Conservation (phyloP, 2,797 vertebrate genomes). For the Apogon talboti region DNA sequence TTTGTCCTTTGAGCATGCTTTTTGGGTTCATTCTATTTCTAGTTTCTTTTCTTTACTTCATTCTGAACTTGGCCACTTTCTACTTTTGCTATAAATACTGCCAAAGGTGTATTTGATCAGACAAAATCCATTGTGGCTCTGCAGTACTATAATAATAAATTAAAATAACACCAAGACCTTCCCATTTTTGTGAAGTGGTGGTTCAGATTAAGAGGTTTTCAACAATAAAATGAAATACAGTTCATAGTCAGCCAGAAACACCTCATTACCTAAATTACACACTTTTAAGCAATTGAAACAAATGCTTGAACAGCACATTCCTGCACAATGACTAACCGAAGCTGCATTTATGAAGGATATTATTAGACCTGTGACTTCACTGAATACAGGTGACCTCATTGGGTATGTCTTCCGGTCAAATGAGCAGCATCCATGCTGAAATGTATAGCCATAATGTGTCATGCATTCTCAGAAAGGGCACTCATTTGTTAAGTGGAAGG, state of each 20-base stretch:
- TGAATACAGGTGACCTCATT: conserved; percentile 33
- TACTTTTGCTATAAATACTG: conserved; percentile 17
- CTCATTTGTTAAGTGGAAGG: conserved; percentile 49
- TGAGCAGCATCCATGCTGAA: conserved; percentile 42
- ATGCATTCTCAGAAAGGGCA: conserved; percentile 52
- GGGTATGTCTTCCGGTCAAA: conserved; percentile 46
- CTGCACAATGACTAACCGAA: conserved; percentile 42
- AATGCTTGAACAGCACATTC: conserved; percentile 62
- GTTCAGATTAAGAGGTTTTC: conserved; percentile 1
- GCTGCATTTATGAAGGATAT: conserved; percentile 50
- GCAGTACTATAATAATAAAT: not conserved
- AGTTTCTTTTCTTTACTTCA: conserved; percentile 21
- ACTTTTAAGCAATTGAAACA: conserved; percentile 21
- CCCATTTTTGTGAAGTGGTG: not conserved
- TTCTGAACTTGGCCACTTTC: conserved; percentile 22
- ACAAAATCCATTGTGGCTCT: not conserved
- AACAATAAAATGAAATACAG: conserved; percentile 3
- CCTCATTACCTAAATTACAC: conserved; percentile 31
- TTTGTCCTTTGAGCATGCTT: conserved; percentile 69
- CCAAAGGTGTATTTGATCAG: not conserved
- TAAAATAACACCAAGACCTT: not conserved
- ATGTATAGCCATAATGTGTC: conserved; percentile 55
- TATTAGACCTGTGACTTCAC: conserved; percentile 56
- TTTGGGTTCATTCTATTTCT: conserved; percentile 48
- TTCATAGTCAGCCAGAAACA: conserved; percentile 13